Conservation (phyloP, 2,113 vertebrate species). For the Melanostigma gelatinosum region DNA sequence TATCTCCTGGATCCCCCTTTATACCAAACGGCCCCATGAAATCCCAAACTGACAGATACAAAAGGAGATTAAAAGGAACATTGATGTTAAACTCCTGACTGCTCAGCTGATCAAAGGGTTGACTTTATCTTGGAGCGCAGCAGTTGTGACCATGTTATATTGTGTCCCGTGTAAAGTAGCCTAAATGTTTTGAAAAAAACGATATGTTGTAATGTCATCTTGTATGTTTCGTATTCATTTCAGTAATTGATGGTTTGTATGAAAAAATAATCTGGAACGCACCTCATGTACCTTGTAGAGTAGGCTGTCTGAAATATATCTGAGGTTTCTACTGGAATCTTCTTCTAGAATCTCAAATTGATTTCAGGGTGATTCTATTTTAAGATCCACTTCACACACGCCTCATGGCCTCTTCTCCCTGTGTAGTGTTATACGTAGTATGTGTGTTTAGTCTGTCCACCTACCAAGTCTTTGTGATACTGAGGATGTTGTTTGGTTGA, state of each 20-base stretch:
- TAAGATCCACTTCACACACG: neutral
- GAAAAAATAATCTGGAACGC: neutral
- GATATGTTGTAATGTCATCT: neutral
- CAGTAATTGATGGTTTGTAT: neutral
- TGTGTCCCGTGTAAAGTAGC: neutral
- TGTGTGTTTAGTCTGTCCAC: neutral
- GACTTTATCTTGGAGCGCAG: neutral
- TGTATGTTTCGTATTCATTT: neutral
- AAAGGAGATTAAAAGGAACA: neutral
- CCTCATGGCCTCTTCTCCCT: neutral
- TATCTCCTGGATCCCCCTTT: conserved; percentile 72
- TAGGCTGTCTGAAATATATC: neutral
- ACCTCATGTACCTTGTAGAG: neutral
- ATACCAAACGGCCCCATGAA: conserved; percentile 68
- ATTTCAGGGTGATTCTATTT: neutral
- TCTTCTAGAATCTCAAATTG: neutral
- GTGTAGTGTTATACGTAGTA: neutral
- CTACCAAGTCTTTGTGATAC: neutral
- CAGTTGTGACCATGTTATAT: neutral
- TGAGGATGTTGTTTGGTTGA: neutral
- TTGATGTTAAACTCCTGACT: neutral
- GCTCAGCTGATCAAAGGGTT: neutral
- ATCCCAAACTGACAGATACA: conserved; percentile 47
- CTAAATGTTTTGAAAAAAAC: neutral
- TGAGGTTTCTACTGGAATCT: neutral